Conservation (phyloP, 2,113 vertebrate genomes). For the Zeus faber region DNA sequence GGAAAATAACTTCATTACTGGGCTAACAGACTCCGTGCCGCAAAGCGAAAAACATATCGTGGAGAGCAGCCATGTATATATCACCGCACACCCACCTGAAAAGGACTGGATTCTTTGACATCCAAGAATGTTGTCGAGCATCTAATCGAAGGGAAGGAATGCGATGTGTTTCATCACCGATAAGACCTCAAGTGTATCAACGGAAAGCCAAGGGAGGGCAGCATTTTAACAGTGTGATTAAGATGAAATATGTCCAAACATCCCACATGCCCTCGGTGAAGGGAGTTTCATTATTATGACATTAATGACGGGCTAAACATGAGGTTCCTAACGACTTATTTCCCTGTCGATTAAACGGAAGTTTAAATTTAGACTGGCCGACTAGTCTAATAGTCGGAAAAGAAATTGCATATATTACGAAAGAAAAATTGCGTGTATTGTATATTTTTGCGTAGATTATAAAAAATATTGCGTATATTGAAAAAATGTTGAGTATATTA, state of each 20-base stretch:
- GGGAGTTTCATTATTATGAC: not conserved
- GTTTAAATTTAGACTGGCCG: too few species aligned
- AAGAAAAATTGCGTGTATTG: too few species aligned
- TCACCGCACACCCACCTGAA: constrained; percentile 65
- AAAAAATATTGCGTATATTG: too few species aligned
- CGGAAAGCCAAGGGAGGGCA: constrained; percentile 5
- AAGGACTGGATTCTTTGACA: constrained; percentile 57
- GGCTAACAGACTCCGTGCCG: constrained; percentile 67
- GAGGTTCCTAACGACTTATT: too few species aligned
- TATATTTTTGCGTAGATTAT: too few species aligned
- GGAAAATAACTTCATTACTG: constrained; percentile 76
- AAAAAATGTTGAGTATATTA: too few species aligned
- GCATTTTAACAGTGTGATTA: too few species aligned
- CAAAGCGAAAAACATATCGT: constrained; percentile 41
- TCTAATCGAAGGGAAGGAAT: constrained; percentile 36
- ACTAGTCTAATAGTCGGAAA: too few species aligned
- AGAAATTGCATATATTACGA: too few species aligned
- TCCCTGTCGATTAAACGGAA: too few species aligned
- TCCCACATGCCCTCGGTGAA: not conserved
- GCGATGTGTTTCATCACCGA: constrained; percentile 38
- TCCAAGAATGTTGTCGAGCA: constrained; percentile 34
- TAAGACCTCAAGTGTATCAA: not conserved
- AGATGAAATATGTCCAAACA: not conserved
- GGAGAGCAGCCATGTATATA: constrained; percentile 63
- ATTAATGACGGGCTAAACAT: constrained; percentile 5